Evolutionary conservation across 1,140 invertebrate genomes (phyloP), one percentile per base, ranked within the genome.

Genomic region (Neodiprion fabricii): DNA sequence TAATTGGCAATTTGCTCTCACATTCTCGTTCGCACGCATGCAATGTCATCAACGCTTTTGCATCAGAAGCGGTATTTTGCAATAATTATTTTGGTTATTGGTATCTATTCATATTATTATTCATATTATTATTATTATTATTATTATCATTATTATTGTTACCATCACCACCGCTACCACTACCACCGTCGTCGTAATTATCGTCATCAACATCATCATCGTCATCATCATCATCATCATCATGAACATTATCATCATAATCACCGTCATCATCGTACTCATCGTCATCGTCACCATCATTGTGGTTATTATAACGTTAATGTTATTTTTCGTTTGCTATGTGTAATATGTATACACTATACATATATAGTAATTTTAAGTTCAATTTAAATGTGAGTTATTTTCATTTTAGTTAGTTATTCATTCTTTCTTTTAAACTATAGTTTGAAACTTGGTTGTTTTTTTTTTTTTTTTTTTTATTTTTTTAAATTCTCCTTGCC

Each of bases 401-500:
- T 40, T 40, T 40, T 40, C 5, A 61, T 61, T 14, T 61, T 61
- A 0, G n/a, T 61, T 61, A 61, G 11, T 61, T 61, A 14, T 9
- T 61, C 53, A 14, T 61, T 61, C 11, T 14, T 61, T 61, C 4
- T 7, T 7, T 14, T 61, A 17, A 4, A 5, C 11, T 61, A 14
- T 61, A 61, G n/a, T 61, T 61, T 61, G 11, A 61, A 61, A 61
- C 53, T 17, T 61, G 0, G n/a, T 14, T 9, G 5, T 40, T 40
- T 40, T 5, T 40, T 40, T 40, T 40, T 61, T 61, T 0, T 9
- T 4, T 61, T 17, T 61, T 61, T 21, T 17, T 17, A 17, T 17
- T 17, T 53, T 11, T 82, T 77, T 75, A 85, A 82, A 85, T 78
- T 80, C 77, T 80, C 81, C 83, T 82, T 85, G 85, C 84, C 85